Evolutionary conservation across 2,797 vertebrate species (phyloP), one percentile per base, ranked within the genome.

Genomic region (Tarsius wallacei): DNA sequence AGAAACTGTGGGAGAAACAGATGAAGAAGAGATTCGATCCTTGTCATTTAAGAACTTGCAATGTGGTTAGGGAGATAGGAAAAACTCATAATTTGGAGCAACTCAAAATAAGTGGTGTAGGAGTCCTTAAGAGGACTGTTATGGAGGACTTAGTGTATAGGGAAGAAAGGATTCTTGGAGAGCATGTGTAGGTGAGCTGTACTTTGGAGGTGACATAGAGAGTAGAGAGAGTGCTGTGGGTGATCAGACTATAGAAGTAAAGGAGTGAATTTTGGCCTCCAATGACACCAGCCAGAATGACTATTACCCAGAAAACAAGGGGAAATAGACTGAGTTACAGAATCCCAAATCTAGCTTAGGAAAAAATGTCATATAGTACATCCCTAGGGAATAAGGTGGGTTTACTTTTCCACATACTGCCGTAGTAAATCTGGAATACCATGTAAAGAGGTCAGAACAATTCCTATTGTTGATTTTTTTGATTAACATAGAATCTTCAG

Each of bases 401-500:
- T 33, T 93, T 87, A 49, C 1, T 77, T 73, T 94, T 91, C 70
- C 15, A 85, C 61, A 73, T 93, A 22, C 36, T 61, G 2, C 16
- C 26, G 28, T 71, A 12, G 47, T 57, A 81, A 77, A 85, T 96
- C 61, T 92, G 36, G 71, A 63, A 71, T 19, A 28, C 84, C 55
- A 55, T n/a, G 31, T 7, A 53, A 83, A 86, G 84, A 92, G 68
- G 85, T 66, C 33, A 90, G 15, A 86, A 55, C 5, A 82, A 53
- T 89, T 91, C 3, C 49, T 73, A 88, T 73, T 51, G 36, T 64
- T 95, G 57, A 63, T 68, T 68, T 93, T 94, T 26, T 87, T 73
- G 13, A 83, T 92, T 87, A 87, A 78, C 7, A 51, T 71, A 78
- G 64, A 53, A 49, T 87, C 21, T 86, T 95, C 84, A 91, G 47